Base-by-base conservation (phyloP, 2,888 invertebrate genomes). In the Merodon equestris region DNA sequence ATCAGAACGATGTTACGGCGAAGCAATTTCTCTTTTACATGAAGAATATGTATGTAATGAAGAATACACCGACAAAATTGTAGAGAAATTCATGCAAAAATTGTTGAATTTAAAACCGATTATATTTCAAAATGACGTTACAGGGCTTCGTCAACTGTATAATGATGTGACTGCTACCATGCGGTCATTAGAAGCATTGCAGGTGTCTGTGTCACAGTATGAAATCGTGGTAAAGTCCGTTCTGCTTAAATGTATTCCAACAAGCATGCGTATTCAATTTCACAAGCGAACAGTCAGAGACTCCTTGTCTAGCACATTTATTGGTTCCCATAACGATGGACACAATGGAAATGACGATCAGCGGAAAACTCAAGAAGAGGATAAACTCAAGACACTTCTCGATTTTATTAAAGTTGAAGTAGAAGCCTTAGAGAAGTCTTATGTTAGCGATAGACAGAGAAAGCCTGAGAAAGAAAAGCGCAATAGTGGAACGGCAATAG, bases 151-250 rank as follows among this genome's bases (percentile, higher is more conserved):
- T 3, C 9, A 58, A 1, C 44, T 68, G n/a, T 79, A 68, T 13
- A 79, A 68, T 56, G 66, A 74, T n/a, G 60, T 70, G 3, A 57
- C 50, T 15, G 19, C 72, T 5, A 68, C 63, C 36, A 77, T 74
- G 61, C 54, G 71, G 48, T 61, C 81, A 17, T 63, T 71, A 53
- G 13, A 47, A 17, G 73, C 81, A 13, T 66, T 81, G 15, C 74
- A 81, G 18, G 63, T 74, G 27, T 60, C 68, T 12, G 54, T 64
- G 9, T 64, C 72, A 13, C 72, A 81, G 17, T 81, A 81, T 42
- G 66, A 66, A n/a, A 53, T 63, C 7, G 57, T 81, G 58, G 56
- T 81, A 48, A 76, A 72, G 38, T 77, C 66, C 5, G 38, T 76
- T 44, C 48, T 73, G 13, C 40, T 64, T 34, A 67, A 60, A 13